Base-by-base conservation (phyloP, 1,140 invertebrate species). In the Diabrotica virgifera region DNA sequence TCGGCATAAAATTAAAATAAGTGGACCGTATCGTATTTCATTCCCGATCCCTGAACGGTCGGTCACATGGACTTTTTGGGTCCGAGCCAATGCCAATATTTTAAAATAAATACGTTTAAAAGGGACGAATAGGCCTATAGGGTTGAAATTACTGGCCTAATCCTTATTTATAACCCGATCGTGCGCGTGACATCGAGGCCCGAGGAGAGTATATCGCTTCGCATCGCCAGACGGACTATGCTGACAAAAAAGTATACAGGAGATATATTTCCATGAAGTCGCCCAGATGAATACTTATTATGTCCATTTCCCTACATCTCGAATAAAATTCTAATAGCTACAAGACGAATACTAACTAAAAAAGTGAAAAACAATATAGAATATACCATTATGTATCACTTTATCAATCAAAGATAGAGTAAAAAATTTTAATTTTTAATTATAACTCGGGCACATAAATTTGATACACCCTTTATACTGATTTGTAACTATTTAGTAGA, bases 61-160 rank as follows among this genome's bases (percentile, higher is more conserved):
- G 62, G 50, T 55, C 52, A 62, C 55, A 59, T 11, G 9, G 40
- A 36, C 59, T 61, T 67, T 67, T 46, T n/a, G 40, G 40, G 40
- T 46, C 40, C 60, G 50, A 64, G 71, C 65, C 68, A 66, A 65
- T 71, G 73, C 63, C 76, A 70, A 76, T 77, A 77, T 77, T 77
- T 77, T 77, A 77, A 77, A 77, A 76, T 78, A 78, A 78, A 77
- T 78, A 76, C 73, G 71, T 76, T 75, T 75, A 76, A 76, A 72
- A 69, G 75, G 72, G 75, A 74, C 74, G 69, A 73, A 72, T 72
- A 35, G 69, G 72, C 66, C 70, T 68, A 65, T 73, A 65, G 72
- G 73, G 70, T 70, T 65, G 71, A 72, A 76, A 76, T 76, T 76
- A 75, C 75, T 58, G 59, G 66, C 70, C 71, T 77, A 77, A 77